Evolutionary conservation across 2,888 invertebrate species (phyloP).

Genomic region (Netelia melanura): DNA sequence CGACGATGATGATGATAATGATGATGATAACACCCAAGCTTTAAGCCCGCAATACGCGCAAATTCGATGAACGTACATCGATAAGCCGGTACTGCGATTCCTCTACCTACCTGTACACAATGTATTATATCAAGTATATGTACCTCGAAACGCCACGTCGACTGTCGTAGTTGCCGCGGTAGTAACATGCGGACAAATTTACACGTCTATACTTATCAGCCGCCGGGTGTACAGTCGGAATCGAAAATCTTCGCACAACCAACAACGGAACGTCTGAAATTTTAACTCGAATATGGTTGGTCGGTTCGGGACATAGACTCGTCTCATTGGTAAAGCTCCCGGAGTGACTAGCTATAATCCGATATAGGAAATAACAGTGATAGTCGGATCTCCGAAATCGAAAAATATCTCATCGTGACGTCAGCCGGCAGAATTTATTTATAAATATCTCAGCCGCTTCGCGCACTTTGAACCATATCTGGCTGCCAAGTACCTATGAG

Average conservation of each 20-base stretch:
- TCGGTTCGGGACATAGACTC: background rate
- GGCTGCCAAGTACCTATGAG: conserved; percentile 30
- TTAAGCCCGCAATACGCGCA: too few relatives aligned
- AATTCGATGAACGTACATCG: too few relatives aligned
- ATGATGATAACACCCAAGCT: too few relatives aligned
- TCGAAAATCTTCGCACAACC: background rate
- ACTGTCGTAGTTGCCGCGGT: background rate
- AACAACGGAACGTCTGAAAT: background rate
- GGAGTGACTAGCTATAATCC: background rate
- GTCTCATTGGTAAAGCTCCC: background rate
- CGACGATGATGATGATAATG: too few relatives aligned
- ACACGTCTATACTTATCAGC: conserved; percentile 11
- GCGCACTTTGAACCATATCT: conserved; percentile 74
- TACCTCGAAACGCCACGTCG: too few relatives aligned
- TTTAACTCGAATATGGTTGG: conserved; percentile 21
- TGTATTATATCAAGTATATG: too few relatives aligned
- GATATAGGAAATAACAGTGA: background rate
- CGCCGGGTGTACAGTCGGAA: conserved; percentile 33
- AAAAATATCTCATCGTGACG: conserved; percentile 68
- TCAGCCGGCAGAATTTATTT: conserved; percentile 73
- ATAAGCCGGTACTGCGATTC: too few relatives aligned
- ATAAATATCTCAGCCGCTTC: conserved; percentile 70
- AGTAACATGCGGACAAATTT: background rate
- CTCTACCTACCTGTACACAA: too few relatives aligned
- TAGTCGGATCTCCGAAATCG: background rate